Evolutionary conservation across 2,797 vertebrate genomes (phyloP).

Genomic region (Thunnus albacares): DNA sequence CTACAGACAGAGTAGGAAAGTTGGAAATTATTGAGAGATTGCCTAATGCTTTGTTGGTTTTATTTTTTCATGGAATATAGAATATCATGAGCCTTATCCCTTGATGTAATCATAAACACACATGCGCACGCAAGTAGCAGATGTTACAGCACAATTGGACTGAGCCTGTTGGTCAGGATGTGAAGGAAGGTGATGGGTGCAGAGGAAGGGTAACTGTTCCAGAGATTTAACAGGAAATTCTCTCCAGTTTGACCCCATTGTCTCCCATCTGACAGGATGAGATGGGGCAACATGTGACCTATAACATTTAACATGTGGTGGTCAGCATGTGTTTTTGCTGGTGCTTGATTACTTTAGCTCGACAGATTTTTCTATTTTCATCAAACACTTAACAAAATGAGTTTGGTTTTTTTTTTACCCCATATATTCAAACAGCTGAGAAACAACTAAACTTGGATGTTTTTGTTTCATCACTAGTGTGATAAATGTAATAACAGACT

Average conservation of each 20-base stretch:
- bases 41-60: background rate
- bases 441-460: background rate
- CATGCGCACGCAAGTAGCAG: constrained; percentile 10
- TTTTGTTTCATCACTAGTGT: background rate
- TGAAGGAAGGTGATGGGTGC: constrained; percentile 31
- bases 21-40: background rate
- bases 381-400: background rate
- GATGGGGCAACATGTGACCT: background rate
- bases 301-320: background rate
- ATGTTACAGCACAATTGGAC: constrained; percentile 26
- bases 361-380: background rate
- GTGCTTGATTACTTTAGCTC: background rate
- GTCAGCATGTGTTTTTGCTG: background rate
- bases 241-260: constrained; percentile 41
- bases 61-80: background rate
- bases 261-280: constrained; percentile 39
- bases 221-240: constrained; percentile 54
- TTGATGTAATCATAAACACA: background rate
- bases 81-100: constrained; percentile 5
- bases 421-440: background rate
- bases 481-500: too few relatives aligned
- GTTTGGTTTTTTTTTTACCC: background rate
- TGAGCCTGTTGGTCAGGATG: constrained; percentile 51
- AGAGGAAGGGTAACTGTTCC: constrained; percentile 53
- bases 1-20: background rate